phyloP scores from a whole-genome alignment of 1,140 invertebrate genomes.

The Cotesia vestalis region DNA sequence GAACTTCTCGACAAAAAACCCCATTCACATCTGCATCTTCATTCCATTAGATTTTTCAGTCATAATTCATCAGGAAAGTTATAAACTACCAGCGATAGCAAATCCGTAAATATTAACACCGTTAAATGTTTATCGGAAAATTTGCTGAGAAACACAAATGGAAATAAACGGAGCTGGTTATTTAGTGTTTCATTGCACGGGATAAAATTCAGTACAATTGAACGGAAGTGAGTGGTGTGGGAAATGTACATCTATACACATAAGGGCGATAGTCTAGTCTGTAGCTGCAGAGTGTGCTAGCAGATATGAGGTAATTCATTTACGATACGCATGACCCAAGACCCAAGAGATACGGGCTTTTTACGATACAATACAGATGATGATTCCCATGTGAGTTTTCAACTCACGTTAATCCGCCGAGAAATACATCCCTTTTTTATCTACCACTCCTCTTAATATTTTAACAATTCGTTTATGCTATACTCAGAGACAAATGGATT shows the following conservation, averaged over 20 bases:
- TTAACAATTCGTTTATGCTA: too few relatives aligned
- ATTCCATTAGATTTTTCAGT: too few relatives aligned
- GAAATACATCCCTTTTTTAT: not conserved
- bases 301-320: conserved; percentile 22
- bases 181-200: conserved; percentile 30
- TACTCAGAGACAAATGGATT: too few relatives aligned
- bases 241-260: not conserved
- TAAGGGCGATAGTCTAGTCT: not conserved
- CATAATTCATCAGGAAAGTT: too few relatives aligned
- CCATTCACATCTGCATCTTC: too few relatives aligned
- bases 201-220: conserved; percentile 18
- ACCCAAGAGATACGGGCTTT: conserved; percentile 9
- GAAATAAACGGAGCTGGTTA: conserved; percentile 3
- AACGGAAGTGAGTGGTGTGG: too few relatives aligned
- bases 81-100: too few relatives aligned
- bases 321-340: conserved; percentile 7
- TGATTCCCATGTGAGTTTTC: not conserved
- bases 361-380: conserved; percentile 6
- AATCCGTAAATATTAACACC: too few relatives aligned
- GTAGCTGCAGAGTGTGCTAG: not conserved
- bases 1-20: too few relatives aligned
- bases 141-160: not conserved
- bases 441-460: not conserved
- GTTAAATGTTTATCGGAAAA: not conserved
- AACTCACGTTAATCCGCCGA: not conserved